Percentiles rank a stretch among this genome's conserved stretches.
These are phyloP conservation scores for Drosophila infuscata DNA, from an alignment of 2,888 invertebrate genomes.

Conservation along the genomic window DNA sequence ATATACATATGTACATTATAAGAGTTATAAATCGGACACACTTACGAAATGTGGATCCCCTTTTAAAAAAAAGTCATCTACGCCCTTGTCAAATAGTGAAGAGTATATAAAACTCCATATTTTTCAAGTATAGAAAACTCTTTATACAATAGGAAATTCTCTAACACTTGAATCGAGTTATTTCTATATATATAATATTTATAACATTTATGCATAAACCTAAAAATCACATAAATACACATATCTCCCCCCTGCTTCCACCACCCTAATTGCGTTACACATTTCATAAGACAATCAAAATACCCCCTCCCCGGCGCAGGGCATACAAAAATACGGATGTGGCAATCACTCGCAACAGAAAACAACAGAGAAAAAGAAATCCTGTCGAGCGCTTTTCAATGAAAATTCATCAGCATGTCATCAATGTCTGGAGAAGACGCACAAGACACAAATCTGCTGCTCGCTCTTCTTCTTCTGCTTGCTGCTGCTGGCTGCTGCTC, in stretches of 20 bases:
- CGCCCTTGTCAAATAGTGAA: background rate
- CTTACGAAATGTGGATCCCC: no score
- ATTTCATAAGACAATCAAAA: conserved; percentile 10
- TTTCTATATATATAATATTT: background rate
- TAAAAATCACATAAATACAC: background rate
- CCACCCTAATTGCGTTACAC: conserved; percentile 6
- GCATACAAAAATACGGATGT: conserved; percentile 78
- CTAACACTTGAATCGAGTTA: background rate
- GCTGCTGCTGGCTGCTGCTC: background rate
- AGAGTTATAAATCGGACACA: no score
- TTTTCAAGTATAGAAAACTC: background rate
- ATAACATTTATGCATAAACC: background rate
- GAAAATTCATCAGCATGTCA: conserved; percentile 82
- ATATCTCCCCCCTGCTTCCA: background rate
- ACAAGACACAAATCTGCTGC: conserved; percentile 19
- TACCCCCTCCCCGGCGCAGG: conserved; percentile 1
- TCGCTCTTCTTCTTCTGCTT: background rate
- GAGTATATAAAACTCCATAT: background rate
- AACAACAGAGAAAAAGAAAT: conserved; percentile 49
- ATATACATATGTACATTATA: background rate
- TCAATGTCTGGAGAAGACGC: conserved; percentile 29
- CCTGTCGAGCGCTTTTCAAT: conserved; percentile 81
- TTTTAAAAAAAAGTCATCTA: background rate
- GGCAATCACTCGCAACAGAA: conserved; percentile 70
- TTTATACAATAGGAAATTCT: no score